Percentiles rank a stretch among this genome's conserved stretches.
Evolutionary conservation across 2,113 vertebrate species (phyloP).

Genomic region (Tupaia chinensis): DNA sequence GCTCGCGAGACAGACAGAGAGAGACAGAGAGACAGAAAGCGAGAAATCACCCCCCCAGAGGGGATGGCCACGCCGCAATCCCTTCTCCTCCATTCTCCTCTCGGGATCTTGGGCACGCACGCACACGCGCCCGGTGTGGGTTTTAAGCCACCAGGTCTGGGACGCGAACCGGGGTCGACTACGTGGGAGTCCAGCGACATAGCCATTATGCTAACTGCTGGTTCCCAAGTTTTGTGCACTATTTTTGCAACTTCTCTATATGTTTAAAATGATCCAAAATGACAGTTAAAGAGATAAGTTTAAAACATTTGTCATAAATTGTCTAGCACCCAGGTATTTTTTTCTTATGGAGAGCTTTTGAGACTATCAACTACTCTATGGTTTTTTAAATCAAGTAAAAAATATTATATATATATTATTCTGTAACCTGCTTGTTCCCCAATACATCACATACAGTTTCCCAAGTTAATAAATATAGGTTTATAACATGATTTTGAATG

Average conservation of each 20-base stretch:
- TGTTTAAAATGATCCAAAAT: slow-evolving; percentile 57
- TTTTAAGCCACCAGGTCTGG: too few relatives aligned
- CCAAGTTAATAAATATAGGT: slow-evolving; percentile 13
- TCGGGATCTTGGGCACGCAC: too few relatives aligned
- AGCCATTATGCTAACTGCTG: too few relatives aligned
- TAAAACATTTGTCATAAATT: background rate
- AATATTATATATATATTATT: background rate
- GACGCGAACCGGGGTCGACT: too few relatives aligned
- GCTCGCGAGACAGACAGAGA: too few relatives aligned
- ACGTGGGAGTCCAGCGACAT: too few relatives aligned
- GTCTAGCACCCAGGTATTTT: slow-evolving; percentile 19
- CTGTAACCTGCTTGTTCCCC: background rate
- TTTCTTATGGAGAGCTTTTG: background rate
- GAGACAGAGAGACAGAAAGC: too few relatives aligned
- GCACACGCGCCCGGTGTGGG: too few relatives aligned
- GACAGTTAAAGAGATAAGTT: background rate
- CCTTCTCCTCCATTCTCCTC: too few relatives aligned
- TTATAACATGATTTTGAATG: slow-evolving; percentile 30
- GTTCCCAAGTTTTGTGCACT: background rate
- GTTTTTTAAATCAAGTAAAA: background rate
- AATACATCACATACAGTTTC: background rate
- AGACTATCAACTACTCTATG: background rate
- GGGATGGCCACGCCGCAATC: too few relatives aligned
- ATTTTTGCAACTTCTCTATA: slow-evolving; percentile 12
- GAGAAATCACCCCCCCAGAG: too few relatives aligned